Conservation (phyloP, 2,113 vertebrate genomes). For the Ptyas mucosa region DNA sequence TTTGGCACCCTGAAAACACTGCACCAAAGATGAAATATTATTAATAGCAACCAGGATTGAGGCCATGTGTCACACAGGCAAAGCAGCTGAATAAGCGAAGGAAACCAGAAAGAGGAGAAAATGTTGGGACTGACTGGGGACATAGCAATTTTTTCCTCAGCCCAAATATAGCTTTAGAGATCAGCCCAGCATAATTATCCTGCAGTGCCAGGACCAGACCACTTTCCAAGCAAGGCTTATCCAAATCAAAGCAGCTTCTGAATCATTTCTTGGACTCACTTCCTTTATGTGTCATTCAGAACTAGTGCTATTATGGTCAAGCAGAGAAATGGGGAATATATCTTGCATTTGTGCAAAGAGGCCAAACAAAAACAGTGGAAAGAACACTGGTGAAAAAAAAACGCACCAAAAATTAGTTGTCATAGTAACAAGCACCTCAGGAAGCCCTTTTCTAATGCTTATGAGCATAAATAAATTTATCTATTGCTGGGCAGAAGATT, state of each 20-base stretch:
- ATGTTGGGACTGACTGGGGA: background rate
- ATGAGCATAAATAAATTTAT: background rate
- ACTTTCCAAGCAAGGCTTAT: background rate
- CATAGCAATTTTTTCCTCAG: background rate
- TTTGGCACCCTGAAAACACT: background rate
- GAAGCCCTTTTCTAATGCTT: background rate
- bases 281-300: background rate
- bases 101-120: background rate
- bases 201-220: background rate
- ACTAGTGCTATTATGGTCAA: background rate
- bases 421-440: background rate
- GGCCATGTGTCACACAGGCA: background rate
- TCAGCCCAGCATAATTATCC: background rate
- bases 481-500: background rate
- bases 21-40: background rate
- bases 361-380: background rate
- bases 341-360: background rate
- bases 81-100: background rate
- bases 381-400: background rate
- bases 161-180: background rate
- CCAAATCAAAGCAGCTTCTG: background rate
- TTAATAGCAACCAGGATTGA: background rate
- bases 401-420: background rate
- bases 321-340: background rate
- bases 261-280: background rate